Evolutionary conservation across 2,113 vertebrate genomes (phyloP).

Genomic region (human (Homo sapiens)): GRCh38 chrX:142554001-142554500

Average conservation of each 20-base stretch:
- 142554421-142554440: not conserved
- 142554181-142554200: not conserved
- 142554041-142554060: not conserved
- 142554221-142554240: not conserved
- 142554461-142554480: not conserved
- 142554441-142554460: not conserved
- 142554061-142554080: not conserved
- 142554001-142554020: not conserved
- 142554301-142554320: not conserved
- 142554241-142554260: not conserved
- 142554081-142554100: not conserved
- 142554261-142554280: not conserved
- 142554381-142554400: not conserved
- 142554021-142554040: not conserved
- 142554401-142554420: not conserved
- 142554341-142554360: not conserved
- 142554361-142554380: not conserved
- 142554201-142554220: not conserved
- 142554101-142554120: not conserved
- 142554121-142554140: not conserved
- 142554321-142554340: not conserved
- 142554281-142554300: not conserved
- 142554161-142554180: not conserved
- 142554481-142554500: not conserved
- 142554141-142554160: not conserved